Base-by-base conservation (phyloP, 2,888 invertebrate species). In the Digitonthophagus gazella region DNA sequence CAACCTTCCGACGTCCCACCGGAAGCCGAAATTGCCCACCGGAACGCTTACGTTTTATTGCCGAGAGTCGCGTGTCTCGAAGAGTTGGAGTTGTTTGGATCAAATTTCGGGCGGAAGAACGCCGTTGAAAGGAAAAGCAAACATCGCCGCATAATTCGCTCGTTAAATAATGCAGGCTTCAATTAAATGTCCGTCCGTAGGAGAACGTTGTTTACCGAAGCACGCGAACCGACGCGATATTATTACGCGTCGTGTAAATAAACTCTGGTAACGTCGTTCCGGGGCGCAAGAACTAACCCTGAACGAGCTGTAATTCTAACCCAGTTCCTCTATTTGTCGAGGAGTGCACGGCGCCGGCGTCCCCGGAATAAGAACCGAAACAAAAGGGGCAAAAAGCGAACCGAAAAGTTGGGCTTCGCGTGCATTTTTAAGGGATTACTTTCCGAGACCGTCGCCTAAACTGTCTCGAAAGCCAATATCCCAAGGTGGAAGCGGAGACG, bases 11-110 rank as follows among this genome's bases (percentile, higher is more conserved):
- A 44, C 11, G 28, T 44, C 20, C 20, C 61, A 61, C 61, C 61
- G 61, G 61, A 61, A 61, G 61, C 61, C 18, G 19, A 61, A 61
- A 61, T 61, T 61, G 61, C 61, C 61, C 19, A 61, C 61, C n/a
- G 61, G 19, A 61, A 44, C 28, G 19, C 61, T 61, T 61, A 61
- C 61, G 20, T 61, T 61, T 61, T 61, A 61, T 61, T 18, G 20
- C 18, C 28, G 3, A 6, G 11, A 44, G 28, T 44, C 28, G 28
- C 28, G 28, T 44, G 28, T 44, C 28, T 44, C 28, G 28, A 44
- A 44, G 28, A 44, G 28, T 3, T 5, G 11, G 28, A 44, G 28
- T 11, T 44, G 28, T 44, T 44, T 44, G 28, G 28, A 44, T 44
- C 28, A 44, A 44, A 44, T 44, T 44, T 44, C 28, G 11, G 28